phyloP scores from a whole-genome alignment of 2,113 vertebrate genomes.

The Dipodomys stephensi region DNA sequence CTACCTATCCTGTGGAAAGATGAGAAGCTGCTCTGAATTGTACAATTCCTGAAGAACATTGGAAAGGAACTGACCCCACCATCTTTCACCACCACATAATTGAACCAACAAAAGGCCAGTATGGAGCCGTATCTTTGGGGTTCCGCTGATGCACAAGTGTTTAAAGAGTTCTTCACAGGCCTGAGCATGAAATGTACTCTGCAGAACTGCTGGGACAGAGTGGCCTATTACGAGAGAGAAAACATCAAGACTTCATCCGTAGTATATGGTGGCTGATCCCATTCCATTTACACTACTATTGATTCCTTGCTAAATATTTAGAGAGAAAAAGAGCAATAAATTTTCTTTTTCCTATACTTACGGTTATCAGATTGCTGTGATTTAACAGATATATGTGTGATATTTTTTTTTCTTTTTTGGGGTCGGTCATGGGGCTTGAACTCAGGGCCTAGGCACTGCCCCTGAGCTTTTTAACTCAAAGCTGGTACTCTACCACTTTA shows the following conservation, averaged over 20 bases:
- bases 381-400: no score
- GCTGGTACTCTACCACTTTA: no score
- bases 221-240: slow-evolving; percentile 88
- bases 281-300: slow-evolving; percentile 7
- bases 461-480: no score
- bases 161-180: slow-evolving; percentile 99
- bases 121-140: slow-evolving; percentile 97
- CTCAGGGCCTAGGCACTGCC: no score
- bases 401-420: no score
- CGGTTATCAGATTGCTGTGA: not conserved
- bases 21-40: slow-evolving; percentile 98
- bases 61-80: slow-evolving; percentile 99
- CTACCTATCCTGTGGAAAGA: slow-evolving; percentile 99
- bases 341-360: not conserved
- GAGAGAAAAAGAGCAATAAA: not conserved
- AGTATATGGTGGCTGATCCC: not conserved
- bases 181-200: slow-evolving; percentile 97
- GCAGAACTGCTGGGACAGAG: slow-evolving; percentile 96
- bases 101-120: slow-evolving; percentile 97
- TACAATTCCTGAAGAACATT: slow-evolving; percentile 99
- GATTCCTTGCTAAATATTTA: not conserved
- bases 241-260: slow-evolving; percentile 62
- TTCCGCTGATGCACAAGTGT: slow-evolving; percentile 98
- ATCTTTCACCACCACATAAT: slow-evolving; percentile 96
- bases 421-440: no score